Percentiles rank a stretch among this genome's conserved stretches.
phyloP scores from a whole-genome alignment of 2,888 invertebrate species.

The Chouioia cunea region DNA sequence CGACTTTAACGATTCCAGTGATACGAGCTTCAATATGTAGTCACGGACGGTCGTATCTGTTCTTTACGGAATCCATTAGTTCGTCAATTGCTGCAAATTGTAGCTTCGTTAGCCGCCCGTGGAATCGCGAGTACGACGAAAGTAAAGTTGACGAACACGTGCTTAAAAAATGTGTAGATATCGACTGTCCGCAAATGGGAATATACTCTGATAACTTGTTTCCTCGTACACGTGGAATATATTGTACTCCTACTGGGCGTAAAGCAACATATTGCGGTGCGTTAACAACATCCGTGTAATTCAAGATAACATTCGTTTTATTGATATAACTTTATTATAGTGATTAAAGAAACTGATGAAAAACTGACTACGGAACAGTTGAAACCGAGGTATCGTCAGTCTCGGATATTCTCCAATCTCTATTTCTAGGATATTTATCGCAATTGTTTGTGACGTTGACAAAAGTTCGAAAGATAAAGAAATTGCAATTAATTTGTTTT shows the following conservation, averaged over 20 bases:
- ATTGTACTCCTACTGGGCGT: conserved; percentile 7
- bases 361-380: too few relatives aligned
- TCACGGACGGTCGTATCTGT: conserved; percentile 73
- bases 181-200: conserved; percentile 72
- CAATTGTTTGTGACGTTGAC: too few relatives aligned
- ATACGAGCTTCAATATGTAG: conserved; percentile 69
- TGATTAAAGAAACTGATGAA: too few relatives aligned
- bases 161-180: conserved; percentile 55
- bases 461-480: too few relatives aligned
- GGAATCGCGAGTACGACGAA: conserved; percentile 72
- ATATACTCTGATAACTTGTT: conserved; percentile 67
- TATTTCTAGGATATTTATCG: too few relatives aligned
- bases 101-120: conserved; percentile 71
- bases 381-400: too few relatives aligned
- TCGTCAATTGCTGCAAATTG: conserved; percentile 67
- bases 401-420: too few relatives aligned
- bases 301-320: too few relatives aligned
- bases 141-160: conserved; percentile 67
- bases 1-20: too few relatives aligned
- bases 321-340: too few relatives aligned
- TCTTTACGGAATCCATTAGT: conserved; percentile 72
- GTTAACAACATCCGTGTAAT: conserved; percentile 50
- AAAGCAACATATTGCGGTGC: conserved; percentile 27
- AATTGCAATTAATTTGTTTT: too few relatives aligned
- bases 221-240: not conserved